A percentile compares a stretch with the other conserved stretches of the same genome.
phyloP scores from a whole-genome alignment of 2,113 vertebrate genomes.

The Gallinago media region DNA sequence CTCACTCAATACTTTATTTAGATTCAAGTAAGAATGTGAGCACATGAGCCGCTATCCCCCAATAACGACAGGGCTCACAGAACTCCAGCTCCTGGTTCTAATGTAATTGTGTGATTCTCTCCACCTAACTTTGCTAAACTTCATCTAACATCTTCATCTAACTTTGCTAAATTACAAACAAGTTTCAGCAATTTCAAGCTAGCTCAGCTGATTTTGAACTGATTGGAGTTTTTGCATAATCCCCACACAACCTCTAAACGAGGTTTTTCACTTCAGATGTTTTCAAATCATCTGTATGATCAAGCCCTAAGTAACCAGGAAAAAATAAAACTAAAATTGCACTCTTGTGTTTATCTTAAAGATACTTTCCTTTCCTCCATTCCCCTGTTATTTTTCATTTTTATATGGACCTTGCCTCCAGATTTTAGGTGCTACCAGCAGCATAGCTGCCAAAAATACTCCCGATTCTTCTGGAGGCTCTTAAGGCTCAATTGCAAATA shows the following conservation, averaged over 20 bases:
- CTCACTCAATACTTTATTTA: not conserved
- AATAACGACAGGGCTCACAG: fast-evolving
- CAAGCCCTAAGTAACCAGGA: not conserved
- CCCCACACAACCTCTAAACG: not conserved
- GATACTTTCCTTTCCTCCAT: not conserved
- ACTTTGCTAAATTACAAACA: not conserved
- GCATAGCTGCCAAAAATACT: not conserved
- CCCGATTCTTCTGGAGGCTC: not conserved
- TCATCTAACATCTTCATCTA: not conserved
- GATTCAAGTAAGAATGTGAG: not conserved
- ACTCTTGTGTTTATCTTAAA: not conserved
- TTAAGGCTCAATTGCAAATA: not conserved
- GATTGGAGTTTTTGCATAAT: not conserved
- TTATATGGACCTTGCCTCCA: not conserved
- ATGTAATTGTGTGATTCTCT: not conserved
- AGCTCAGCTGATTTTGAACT: not conserved
- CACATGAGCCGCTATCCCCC: too few relatives aligned
- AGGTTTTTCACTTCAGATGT: not conserved
- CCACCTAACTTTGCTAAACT: not conserved
- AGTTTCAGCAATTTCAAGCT: not conserved
- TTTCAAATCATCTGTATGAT: not conserved
- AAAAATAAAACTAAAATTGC: not conserved
- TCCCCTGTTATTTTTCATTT: not conserved
- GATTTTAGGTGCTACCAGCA: not conserved
- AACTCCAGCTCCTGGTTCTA: not conserved